Base-by-base conservation (phyloP, 2,797 vertebrate species). In the Dendrocincla fuliginosa region DNA sequence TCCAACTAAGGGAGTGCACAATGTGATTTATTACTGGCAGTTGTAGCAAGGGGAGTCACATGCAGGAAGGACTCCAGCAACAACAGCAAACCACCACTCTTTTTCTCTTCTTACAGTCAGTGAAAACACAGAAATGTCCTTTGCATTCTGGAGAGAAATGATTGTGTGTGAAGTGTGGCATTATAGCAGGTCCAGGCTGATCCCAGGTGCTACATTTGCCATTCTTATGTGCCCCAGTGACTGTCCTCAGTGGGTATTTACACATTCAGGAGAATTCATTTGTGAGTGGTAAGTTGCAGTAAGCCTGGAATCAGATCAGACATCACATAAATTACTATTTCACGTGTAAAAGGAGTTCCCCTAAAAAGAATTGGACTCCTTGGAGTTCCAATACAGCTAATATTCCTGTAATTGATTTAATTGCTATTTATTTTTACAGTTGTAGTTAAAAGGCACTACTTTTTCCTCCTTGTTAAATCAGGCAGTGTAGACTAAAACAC, bases 311-410 rank as follows among this genome's bases (percentile, higher is more conserved):
- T 93, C 78, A 70, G 81, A 57, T 74, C 55, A 33, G 85, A 27
- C 41, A 27, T 84, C 87, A 59, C 49, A 49, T 80, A 76, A 89
- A 73, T 92, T 71, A 91, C 11, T 92, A 87, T 60, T 85, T 92
- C 33, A 52, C 8, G 1, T 87, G 56, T 59, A 53, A 80, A 85
- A 91, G 56, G 63, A 65, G 44, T 63, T 65, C 13, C 11, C 16
- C 53, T 83, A 74, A 80, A 89, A 95, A 77, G 56, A 74, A 46
- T 15, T 63, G 13, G 56, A 60, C 59, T 78, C 70, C 23, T 35
- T 73, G 57, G 69, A 35, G 59, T 71, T 78, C 53, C 60, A 81
- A 35, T 64, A 27, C 35, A 64, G 69, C 33, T 86, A 61, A 57
- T 87, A 76, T 61, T 79, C 15, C 49, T 56, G 18, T 57, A 83